These are phyloP conservation scores for Chymomyza procnemis DNA, from an alignment of 2,888 invertebrate species.

Conservation along the genomic window DNA sequence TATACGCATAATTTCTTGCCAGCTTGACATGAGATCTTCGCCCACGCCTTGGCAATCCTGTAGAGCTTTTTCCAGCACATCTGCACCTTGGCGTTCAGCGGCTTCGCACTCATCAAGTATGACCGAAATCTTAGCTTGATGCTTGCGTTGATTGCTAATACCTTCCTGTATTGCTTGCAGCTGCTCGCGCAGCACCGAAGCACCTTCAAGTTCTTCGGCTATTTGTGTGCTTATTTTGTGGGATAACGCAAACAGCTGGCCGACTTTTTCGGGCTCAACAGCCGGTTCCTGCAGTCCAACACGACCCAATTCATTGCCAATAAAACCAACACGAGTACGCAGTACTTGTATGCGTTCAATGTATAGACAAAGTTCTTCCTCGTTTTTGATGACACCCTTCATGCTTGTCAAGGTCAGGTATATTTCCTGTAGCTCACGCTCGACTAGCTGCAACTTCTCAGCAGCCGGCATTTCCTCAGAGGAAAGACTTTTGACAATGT, in stretches of 20 bases:
- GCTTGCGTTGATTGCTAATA: conserved; percentile 84
- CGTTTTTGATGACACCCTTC: conserved; percentile 88
- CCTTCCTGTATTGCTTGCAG: conserved; percentile 86
- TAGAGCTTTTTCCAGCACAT: conserved; percentile 87
- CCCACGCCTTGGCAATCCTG: conserved; percentile 85
- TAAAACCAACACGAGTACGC: conserved; percentile 85
- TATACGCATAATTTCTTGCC: conserved; percentile 88
- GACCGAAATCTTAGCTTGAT: conserved; percentile 83
- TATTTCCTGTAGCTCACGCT: conserved; percentile 87
- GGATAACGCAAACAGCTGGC: conserved; percentile 84
- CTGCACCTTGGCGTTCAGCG: conserved; percentile 86
- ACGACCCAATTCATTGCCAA: conserved; percentile 88
- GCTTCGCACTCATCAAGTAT: conserved; percentile 86
- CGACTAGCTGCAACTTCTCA: conserved; percentile 86
- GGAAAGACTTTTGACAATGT: conserved; percentile 85
- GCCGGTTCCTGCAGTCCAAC: conserved; percentile 85
- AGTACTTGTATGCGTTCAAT: conserved; percentile 89
- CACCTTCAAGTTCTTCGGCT: conserved; percentile 87
- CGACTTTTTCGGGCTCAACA: conserved; percentile 87
- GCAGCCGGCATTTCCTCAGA: conserved; percentile 86
- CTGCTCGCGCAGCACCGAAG: conserved; percentile 86
- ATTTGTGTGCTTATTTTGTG: conserved; percentile 86
- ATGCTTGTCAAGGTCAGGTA: conserved; percentile 84
- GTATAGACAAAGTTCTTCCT: conserved; percentile 89
- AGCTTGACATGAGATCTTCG: conserved; percentile 85